Evolutionary conservation across 2,888 invertebrate genomes (phyloP), one percentile per base, ranked within the genome.

Genomic region (Poecilobothrus nobilitatus): DNA sequence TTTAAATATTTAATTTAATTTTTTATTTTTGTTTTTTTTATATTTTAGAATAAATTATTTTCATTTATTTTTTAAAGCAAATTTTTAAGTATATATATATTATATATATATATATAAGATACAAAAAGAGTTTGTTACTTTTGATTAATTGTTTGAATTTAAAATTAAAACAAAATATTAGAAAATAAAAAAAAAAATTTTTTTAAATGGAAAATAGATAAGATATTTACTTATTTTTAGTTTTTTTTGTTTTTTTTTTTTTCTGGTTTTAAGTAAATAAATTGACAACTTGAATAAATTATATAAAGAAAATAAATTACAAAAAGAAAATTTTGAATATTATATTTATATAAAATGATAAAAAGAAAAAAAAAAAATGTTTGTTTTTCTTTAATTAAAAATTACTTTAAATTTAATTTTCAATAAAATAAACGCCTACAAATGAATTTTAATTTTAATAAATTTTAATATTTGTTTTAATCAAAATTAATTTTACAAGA

Each of bases 111-210:
- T 27, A 27, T 27, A 27, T 4, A 27, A 5, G 5, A 27, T 4
- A 27, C 5, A 2, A 53, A 12, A 53, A 53, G 15, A 53, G 18
- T 53, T 37, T 53, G 18, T 18, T 53, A 18, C 53, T 18, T 18
- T 53, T 53, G 53, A 53, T 53, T 53, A 53, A 53, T 53, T 53
- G 53, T 53, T 53, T 53, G 53, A 53, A 53, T 53, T 53, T 53
- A 53, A 53, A 53, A 53, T 53, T 53, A 53, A 12, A 53, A 27
- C 8, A 37, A 53, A 53, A n/a, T n/a, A n/a, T n/a, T n/a, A n/a
- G n/a, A n/a, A n/a, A n/a, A n/a, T n/a, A n/a, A n/a, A n/a, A n/a
- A n/a, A n/a, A n/a, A n/a, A n/a, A n/a, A n/a, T n/a, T n/a, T n/a
- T n/a, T n/a, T n/a, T 5, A 37, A 37, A 8, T 10, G 37, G 8